These are phyloP conservation scores for Aphrophora alni DNA, from an alignment of 2,888 invertebrate species.

Conservation along the genomic window DNA sequence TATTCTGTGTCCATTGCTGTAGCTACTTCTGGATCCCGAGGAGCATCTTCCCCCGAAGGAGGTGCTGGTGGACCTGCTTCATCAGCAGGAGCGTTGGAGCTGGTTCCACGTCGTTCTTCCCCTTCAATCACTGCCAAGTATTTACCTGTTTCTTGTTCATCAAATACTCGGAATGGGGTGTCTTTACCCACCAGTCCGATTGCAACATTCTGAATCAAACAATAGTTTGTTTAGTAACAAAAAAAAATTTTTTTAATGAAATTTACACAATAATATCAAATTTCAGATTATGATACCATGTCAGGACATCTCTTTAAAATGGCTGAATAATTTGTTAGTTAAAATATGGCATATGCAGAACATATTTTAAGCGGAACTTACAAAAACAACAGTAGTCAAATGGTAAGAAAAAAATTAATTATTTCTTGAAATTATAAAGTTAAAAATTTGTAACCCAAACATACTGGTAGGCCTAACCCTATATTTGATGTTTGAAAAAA, in stretches of 20 bases:
- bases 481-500: too few relatives aligned
- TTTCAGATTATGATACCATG: too few relatives aligned
- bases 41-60: conserved; percentile 56
- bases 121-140: conserved; percentile 67
- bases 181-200: conserved; percentile 91
- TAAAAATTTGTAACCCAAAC: too few relatives aligned
- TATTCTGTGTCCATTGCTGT: conserved; percentile 63
- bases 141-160: conserved; percentile 72
- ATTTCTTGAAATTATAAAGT: too few relatives aligned
- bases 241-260: neutral
- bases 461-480: too few relatives aligned
- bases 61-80: conserved; percentile 52
- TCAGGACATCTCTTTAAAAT: too few relatives aligned
- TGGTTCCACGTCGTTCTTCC: conserved; percentile 60
- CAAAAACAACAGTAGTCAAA: too few relatives aligned
- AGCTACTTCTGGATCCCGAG: conserved; percentile 59
- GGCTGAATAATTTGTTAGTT: too few relatives aligned
- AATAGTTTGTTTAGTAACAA: neutral
- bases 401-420: too few relatives aligned
- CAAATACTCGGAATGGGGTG: conserved; percentile 78
- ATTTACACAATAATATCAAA: neutral
- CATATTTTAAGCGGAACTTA: too few relatives aligned
- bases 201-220: conserved; percentile 78
- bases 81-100: conserved; percentile 52
- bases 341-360: too few relatives aligned